phyloP scores from a whole-genome alignment of 2,113 vertebrate genomes.

The Halichoerus grypus region DNA sequence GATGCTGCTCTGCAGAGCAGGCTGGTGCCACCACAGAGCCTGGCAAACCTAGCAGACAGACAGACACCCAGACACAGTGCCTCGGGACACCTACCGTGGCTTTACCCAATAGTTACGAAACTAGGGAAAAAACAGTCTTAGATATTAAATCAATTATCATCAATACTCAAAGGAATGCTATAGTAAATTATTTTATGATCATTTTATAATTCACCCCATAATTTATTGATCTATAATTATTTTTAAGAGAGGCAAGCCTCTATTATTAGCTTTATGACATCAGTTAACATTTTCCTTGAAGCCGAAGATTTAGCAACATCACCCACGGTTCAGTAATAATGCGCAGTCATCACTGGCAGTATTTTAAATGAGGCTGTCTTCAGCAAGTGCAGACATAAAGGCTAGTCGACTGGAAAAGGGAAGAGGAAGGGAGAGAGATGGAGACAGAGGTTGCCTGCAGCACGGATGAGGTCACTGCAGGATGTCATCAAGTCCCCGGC shows the following conservation, averaged over 20 bases:
- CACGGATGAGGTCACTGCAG: accelerated
- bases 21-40: accelerated
- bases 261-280: background rate
- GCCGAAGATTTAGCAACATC: background rate
- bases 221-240: constrained; percentile 45
- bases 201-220: constrained; percentile 11
- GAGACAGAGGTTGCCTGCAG: accelerated
- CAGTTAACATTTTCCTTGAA: background rate
- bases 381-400: background rate
- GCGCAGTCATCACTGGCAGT: background rate
- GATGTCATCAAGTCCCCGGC: accelerated
- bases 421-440: no score
- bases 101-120: no score
- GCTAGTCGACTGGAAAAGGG: background rate
- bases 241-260: background rate
- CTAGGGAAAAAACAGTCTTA: no score
- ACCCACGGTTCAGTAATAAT: background rate
- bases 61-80: no score
- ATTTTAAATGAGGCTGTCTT: background rate
- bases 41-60: no score
- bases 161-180: background rate
- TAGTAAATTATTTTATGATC: background rate
- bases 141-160: background rate
- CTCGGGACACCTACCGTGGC: accelerated
- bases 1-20: accelerated